Percentiles rank a stretch among this genome's conserved stretches.
Conservation (phyloP, 2,888 invertebrate genomes). For the Rhamphomyia laevipes region DNA sequence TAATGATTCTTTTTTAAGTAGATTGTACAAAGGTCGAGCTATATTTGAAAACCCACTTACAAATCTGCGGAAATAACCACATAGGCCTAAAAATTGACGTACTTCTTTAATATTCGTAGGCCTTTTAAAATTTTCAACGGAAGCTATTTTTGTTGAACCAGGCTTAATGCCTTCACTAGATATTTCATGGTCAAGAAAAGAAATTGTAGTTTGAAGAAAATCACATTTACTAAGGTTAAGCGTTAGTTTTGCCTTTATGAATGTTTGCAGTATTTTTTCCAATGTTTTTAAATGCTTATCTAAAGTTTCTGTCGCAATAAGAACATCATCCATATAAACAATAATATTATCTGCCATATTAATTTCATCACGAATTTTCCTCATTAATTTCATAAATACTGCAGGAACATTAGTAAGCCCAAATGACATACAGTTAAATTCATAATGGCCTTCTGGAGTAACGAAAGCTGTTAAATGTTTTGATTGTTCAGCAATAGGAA, state of each 20-base stretch:
- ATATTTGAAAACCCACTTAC: conserved; percentile 1
- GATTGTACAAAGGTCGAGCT: neutral
- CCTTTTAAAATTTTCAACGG: neutral
- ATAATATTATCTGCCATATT: neutral
- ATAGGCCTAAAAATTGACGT: neutral
- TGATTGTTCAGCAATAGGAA: neutral
- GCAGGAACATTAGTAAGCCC: conserved; percentile 20
- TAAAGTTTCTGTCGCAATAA: neutral
- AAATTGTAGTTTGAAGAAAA: neutral
- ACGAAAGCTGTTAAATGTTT: conserved; percentile 18
- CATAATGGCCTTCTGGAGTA: conserved; percentile 22
- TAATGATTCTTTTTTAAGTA: neutral
- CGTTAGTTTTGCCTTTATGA: neutral
- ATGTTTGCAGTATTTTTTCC: neutral
- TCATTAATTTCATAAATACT: conserved; percentile 12
- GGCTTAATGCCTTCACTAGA: neutral
- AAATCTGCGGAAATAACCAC: conserved; percentile 1
- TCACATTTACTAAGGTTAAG: neutral
- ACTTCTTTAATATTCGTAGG: neutral
- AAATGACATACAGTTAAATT: conserved; percentile 22
- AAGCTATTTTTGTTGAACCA: neutral
- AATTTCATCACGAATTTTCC: neutral
- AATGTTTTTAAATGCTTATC: neutral
- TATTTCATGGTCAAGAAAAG: conserved; percentile 1
- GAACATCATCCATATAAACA: conserved; percentile 2